Evolutionary conservation across 2,113 vertebrate genomes (phyloP).

Genomic region (Erythrolamprus reginae): DNA sequence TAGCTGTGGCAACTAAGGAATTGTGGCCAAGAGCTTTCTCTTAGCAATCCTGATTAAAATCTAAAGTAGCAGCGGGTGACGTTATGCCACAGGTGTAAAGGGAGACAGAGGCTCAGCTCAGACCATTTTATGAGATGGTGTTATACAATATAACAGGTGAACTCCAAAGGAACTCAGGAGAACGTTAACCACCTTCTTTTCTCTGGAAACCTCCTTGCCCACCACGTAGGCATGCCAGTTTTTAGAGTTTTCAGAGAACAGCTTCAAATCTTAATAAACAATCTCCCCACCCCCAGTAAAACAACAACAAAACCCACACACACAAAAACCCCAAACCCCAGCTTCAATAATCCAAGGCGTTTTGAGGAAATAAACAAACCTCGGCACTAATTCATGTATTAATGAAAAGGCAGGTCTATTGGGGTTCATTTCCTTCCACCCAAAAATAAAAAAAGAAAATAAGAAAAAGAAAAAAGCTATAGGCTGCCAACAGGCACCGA

Average conservation of each 20-base stretch:
- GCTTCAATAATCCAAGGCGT: not conserved
- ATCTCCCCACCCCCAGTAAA: not conserved
- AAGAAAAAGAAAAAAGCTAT: too few species aligned
- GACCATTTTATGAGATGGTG: not conserved
- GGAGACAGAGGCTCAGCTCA: not conserved
- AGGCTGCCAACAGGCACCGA: too few species aligned
- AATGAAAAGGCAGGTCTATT: not conserved
- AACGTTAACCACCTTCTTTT: not conserved
- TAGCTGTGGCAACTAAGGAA: constrained; percentile 13
- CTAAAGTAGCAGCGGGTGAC: not conserved
- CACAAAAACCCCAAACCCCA: too few species aligned
- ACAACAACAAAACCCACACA: too few species aligned
- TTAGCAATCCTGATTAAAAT: constrained; percentile 12
- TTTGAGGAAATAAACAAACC: not conserved
- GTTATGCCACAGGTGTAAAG: constrained; percentile 15
- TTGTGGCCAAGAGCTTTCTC: not conserved
- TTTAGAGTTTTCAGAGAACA: not conserved
- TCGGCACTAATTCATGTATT: not conserved
- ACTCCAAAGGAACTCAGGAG: not conserved
- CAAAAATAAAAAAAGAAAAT: too few species aligned
- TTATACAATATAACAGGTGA: not conserved
- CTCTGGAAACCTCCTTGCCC: not conserved
- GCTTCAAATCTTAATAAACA: not conserved
- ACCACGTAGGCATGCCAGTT: not conserved
- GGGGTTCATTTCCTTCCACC: too few species aligned